phyloP scores from a whole-genome alignment of 2,113 vertebrate species.

The Dendrocopos noguchii region DNA sequence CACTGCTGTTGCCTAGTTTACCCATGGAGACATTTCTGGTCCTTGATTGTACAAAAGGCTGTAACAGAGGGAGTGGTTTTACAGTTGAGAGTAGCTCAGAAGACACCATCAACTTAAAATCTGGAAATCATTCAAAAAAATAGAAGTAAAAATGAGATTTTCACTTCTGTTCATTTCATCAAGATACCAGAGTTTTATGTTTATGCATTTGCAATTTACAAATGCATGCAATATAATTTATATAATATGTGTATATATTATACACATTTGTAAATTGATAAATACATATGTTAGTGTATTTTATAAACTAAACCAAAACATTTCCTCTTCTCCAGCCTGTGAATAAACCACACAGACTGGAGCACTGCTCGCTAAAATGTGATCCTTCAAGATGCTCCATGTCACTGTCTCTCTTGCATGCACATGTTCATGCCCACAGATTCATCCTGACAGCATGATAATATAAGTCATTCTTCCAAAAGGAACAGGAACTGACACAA shows the following conservation, averaged over 20 bases:
- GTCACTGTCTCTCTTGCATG: background rate
- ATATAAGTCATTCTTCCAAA: background rate
- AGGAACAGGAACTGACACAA: background rate
- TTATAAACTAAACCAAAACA: background rate
- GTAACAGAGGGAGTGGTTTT: background rate
- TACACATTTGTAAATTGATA: background rate
- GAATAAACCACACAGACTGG: background rate
- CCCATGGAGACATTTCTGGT: background rate
- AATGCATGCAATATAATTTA: background rate
- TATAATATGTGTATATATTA: background rate
- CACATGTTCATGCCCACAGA: background rate
- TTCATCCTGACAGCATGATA: background rate
- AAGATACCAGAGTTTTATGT: background rate
- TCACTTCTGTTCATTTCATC: background rate
- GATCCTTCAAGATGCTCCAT: background rate
- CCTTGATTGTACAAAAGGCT: background rate
- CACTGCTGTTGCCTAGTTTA: background rate
- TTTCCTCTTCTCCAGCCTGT: background rate
- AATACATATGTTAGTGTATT: background rate
- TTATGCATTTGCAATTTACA: background rate
- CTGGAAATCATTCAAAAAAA: background rate
- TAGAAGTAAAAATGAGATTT: background rate
- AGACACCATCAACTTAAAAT: background rate
- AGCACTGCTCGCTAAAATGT: background rate
- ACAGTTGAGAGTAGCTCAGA: background rate